Evolutionary conservation across 1,140 invertebrate genomes (phyloP), one percentile per base, ranked within the genome.

Genomic region (Pseudomyrmex gracilis): DNA sequence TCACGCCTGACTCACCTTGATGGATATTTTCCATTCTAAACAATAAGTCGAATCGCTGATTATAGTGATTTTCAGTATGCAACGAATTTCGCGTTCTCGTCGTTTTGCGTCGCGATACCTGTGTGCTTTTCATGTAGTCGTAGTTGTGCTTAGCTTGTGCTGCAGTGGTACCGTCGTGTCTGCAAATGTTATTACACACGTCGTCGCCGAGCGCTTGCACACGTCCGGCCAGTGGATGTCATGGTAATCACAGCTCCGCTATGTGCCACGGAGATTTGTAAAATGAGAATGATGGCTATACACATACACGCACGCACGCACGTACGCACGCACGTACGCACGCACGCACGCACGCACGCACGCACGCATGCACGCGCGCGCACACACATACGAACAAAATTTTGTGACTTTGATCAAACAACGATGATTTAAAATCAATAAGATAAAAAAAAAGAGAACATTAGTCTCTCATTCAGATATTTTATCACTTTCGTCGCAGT

Each of bases 1-100:
- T 87, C 83, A 85, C 87, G 87, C 74, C 84, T 82, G 87, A 89
- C 63, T 89, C 87, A 88, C 87, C 87, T 88, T 86, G 73, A 82
- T 87, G 82, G 71, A 89, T 88, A 89, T 88, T 88, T 89, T 86
- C 87, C 87, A 84, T 71, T 80, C 47, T 49, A 57, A 34, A 34
- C 34, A 34, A 34, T 34, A 34, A 77, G 63, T 58, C 58, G 47
- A 57, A 51, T 67, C 61, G 53, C 51, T 68, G 84, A 83, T 87
- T 71, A 73, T 80, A 83, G 64, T 66, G 45, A 78, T 78, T 55
- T 57, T 61, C 67, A 20, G 57, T 13, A 17, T 73, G 58, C 71
- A 70, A 86, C 78, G 57, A 87, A 87, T 87, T 87, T 77, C 82
- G 82, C 67, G 55, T 63, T 22, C 64, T 43, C 12, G 61, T 24